Base-by-base conservation (phyloP, 2,888 invertebrate genomes). In the Clanis bilineata region DNA sequence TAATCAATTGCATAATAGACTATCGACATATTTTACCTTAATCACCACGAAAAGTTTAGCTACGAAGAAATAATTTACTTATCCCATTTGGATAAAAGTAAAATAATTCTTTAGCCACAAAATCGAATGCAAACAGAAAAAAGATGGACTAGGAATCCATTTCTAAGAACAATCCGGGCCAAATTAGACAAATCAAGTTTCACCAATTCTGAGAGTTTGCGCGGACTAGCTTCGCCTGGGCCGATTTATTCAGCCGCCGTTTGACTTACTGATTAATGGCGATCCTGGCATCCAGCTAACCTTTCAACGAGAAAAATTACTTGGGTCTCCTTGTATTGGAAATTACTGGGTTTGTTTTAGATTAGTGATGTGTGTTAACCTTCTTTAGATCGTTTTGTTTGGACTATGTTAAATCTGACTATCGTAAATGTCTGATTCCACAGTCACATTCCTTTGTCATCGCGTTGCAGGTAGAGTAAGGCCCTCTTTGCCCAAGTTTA, bases 261-360 rank as follows among this genome's bases (percentile, higher is more conserved):
- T 69, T 69, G 66, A 63, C 64, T 70, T 65, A 23, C 18, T 63
- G 60, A 69, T 69, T 66, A 69, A 68, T 64, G 62, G 51, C 15
- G 58, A 62, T 59, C 45, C 39, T 15, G 36, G 47, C 28, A 10
- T 18, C 28, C 15, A 15, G 28, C 28, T 51, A 51, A 51, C 32
- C 28, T 15, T 15, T 28, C 28, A 28, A 25, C 15, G 28, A 47
- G 47, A 47, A 47, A 47, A 47, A 47, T 47, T 28, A 9, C 7
- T 25, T 47, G 28, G 28, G 22, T 22, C 21, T 44, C 10, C 3
- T 7, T 15, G 32, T 51, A 32, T 32, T 51, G 1, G 32, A 32
- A 28, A 51, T 9, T 18, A 10, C 28, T 18, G 5, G 15, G 18
- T 41, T 18, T 41, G 18, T 41, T 41, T 41, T 18, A 41, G 15